Evolutionary conservation across 2,113 vertebrate species (phyloP).

Genomic region (Platycercus adscitus): DNA sequence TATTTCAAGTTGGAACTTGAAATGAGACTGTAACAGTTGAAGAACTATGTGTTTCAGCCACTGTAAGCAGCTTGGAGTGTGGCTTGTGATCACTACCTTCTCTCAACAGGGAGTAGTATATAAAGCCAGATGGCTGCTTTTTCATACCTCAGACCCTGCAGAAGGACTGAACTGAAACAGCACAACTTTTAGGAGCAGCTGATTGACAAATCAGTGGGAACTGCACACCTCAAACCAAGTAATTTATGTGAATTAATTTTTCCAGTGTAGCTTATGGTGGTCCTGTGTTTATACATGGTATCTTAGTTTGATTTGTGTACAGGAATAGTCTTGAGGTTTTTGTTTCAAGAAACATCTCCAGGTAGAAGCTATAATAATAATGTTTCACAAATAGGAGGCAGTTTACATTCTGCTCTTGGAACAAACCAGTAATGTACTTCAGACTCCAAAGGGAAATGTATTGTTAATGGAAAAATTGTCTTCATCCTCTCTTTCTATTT

Average conservation of each 20-base stretch:
- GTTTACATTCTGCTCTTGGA: slow-evolving; percentile 57
- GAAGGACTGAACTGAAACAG: not conserved
- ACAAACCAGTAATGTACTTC: slow-evolving; percentile 62
- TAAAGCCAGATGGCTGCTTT: not conserved
- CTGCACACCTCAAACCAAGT: not conserved
- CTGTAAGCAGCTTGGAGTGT: not conserved
- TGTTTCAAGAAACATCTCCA: slow-evolving; percentile 37
- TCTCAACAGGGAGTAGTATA: not conserved
- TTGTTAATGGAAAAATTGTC: slow-evolving; percentile 74
- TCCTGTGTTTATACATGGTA: not conserved
- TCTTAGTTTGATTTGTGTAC: slow-evolving; percentile 15
- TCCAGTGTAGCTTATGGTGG: not conserved
- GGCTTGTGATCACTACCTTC: not conserved
- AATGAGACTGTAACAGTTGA: not conserved
- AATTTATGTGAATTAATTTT: not conserved
- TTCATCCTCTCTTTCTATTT: slow-evolving; percentile 72
- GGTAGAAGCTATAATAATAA: slow-evolving; percentile 56
- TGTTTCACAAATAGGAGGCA: slow-evolving; percentile 50
- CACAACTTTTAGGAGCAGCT: not conserved
- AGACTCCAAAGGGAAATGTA: slow-evolving; percentile 73
- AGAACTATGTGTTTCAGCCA: not conserved
- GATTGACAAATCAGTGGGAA: not conserved
- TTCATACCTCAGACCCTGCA: not conserved
- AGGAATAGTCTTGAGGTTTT: slow-evolving; percentile 36
- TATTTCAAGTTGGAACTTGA: not conserved